These are phyloP conservation scores for Oxygymnocypris stewartii DNA, from an alignment of 2,113 vertebrate genomes.

Conservation along the genomic window DNA sequence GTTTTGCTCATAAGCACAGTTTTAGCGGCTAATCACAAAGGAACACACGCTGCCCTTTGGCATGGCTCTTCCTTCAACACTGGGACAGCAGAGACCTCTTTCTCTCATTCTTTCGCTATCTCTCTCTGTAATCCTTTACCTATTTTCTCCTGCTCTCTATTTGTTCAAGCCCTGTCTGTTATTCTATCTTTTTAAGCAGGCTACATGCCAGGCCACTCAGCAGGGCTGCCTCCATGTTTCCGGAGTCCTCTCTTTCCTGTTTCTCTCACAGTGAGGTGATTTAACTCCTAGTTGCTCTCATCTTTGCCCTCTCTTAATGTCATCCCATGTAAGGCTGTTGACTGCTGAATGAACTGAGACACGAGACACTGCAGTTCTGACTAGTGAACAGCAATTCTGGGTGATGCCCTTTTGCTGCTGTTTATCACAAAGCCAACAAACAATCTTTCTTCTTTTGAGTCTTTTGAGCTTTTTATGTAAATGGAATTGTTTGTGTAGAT, in stretches of 20 bases:
- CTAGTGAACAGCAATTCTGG: not conserved
- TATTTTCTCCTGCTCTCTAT: slow-evolving; percentile 3
- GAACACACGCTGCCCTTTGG: slow-evolving; percentile 35
- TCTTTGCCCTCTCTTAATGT: not conserved
- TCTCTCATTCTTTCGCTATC: not conserved
- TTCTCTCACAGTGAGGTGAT: slow-evolving; percentile 28
- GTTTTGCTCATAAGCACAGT: slow-evolving; percentile 21
- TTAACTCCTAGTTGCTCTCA: not conserved
- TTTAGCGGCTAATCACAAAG: slow-evolving; percentile 37
- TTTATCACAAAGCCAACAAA: not conserved
- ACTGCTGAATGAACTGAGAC: not conserved
- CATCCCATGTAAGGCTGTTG: not conserved
- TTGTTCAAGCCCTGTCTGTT: slow-evolving; percentile 36
- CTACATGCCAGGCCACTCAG: slow-evolving; percentile 18
- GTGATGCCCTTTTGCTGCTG: not conserved
- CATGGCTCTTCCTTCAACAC: slow-evolving; percentile 17
- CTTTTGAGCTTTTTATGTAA: not conserved
- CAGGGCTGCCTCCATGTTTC: slow-evolving; percentile 12
- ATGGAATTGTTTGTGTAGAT: not conserved
- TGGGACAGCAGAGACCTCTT: not conserved
- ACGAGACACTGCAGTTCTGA: not conserved
- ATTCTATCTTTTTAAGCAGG: slow-evolving; percentile 26
- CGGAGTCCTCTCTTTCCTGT: slow-evolving; percentile 42
- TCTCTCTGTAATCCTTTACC: not conserved
- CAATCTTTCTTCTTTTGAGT: too few relatives aligned